Evolutionary conservation across 1,140 invertebrate species (phyloP).

Genomic region (Megalopta genalis): DNA sequence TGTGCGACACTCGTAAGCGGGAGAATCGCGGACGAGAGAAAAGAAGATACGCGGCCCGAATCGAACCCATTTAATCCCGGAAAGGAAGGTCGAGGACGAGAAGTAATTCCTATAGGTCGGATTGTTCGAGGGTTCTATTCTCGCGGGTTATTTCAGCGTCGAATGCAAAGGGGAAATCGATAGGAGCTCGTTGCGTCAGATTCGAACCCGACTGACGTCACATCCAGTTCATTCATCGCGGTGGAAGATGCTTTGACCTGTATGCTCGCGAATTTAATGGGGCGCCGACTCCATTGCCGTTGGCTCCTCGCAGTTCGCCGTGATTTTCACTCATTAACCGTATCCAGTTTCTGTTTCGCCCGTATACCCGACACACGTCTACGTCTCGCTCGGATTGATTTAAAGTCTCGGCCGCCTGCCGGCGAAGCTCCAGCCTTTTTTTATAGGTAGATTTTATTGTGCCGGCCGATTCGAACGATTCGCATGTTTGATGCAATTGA

Average conservation of each 20-base stretch:
- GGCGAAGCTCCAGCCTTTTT: neutral
- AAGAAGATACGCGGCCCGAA: neutral
- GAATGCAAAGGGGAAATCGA: constrained; percentile 32
- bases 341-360: constrained; percentile 1
- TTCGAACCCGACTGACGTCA: constrained; percentile 27
- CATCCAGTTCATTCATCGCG: constrained; percentile 42
- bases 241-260: constrained; percentile 15
- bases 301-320: neutral
- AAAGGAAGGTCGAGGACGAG: neutral
- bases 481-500: neutral
- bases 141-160: neutral
- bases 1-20: no score
- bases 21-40: neutral
- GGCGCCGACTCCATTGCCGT: no score
- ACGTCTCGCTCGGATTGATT: neutral
- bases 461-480: neutral
- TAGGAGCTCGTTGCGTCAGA: constrained; percentile 20
- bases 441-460: neutral
- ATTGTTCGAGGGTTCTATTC: neutral
- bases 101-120: neutral
- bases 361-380: no score
- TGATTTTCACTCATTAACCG: neutral
- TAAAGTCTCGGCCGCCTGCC: neutral
- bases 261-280: neutral
- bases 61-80: neutral